phyloP scores from a whole-genome alignment of 2,888 invertebrate genomes.

The Metalampra italica region DNA sequence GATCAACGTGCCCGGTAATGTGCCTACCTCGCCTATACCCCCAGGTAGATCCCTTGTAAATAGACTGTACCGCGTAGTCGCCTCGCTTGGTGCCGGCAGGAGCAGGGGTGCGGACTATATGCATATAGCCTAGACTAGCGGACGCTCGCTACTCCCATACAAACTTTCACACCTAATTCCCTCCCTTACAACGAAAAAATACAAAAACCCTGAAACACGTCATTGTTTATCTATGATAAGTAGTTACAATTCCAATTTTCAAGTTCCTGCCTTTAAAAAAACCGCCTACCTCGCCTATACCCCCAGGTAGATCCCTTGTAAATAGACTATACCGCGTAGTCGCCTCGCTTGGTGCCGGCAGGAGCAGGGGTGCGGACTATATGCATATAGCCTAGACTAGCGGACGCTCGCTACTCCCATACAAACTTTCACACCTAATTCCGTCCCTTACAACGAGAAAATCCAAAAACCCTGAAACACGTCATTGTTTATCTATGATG shows the following conservation, averaged over 20 bases:
- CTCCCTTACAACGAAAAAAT: too few species aligned
- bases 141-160: too few species aligned
- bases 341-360: not conserved
- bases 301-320: conserved; percentile 51
- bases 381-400: conserved; percentile 1
- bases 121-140: conserved; percentile 1
- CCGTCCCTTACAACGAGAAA: too few species aligned
- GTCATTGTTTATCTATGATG: too few species aligned
- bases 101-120: conserved; percentile 5
- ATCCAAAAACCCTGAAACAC: too few species aligned
- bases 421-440: too few species aligned
- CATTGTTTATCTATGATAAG: too few species aligned
- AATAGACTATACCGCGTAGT: conserved; percentile 8
- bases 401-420: too few species aligned
- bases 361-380: conserved; percentile 5
- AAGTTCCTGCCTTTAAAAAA: too few species aligned
- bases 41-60: conserved; percentile 47
- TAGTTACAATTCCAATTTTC: too few species aligned
- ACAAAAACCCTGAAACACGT: too few species aligned
- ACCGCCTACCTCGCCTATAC: conserved; percentile 48
- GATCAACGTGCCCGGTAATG: conserved; percentile 54
- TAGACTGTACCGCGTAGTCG: conserved; percentile 6
- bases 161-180: too few species aligned
- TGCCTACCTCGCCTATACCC: conserved; percentile 48
- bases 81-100: not conserved